Base-by-base conservation (phyloP, 1,140 invertebrate species). In the Lordiphosa clarofinis region DNA sequence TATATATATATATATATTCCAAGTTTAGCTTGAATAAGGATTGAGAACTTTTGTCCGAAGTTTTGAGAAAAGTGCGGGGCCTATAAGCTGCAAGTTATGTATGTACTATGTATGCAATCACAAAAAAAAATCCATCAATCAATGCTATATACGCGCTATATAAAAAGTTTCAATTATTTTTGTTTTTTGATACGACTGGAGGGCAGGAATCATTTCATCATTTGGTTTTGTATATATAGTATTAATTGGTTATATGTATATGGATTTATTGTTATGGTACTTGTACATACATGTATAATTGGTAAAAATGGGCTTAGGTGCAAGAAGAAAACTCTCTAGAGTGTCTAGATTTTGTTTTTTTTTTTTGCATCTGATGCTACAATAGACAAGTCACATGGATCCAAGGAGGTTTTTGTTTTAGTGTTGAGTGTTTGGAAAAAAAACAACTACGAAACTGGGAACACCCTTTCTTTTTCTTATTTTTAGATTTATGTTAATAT, bases 351-450 rank as follows among this genome's bases (percentile, higher is more conserved):
- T 74, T 46, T 61, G 38, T 40, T 15, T 42, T 13, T 54, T 19
- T 48, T 46, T 42, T 61, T 63, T 78, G 74, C 76, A 81, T 82
- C 76, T 72, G 71, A 81, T 81, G 68, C 76, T 46, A 38, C 21
- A 84, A 78, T 84, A 84, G 78, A 84, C 78, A 84, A 84, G 78
- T 84, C 78, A 84, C 78, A 84, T 84, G 84, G 73, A 79, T 79
- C 73, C 57, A 84, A 84, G 78, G 78, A 82, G 78, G 78, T 82
- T 82, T 72, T 62, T 38, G 63, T 58, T 67, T 19, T 68, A 50
- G 35, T 31, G 52, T 49, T 67, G 58, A 37, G 21, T 62, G 19
- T 64, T 35, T 56, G 36, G 42, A 47, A 50, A 68, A 63, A 56
- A 64, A 69, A 69, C 54, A 58, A 69, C 66, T 69, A 69, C 66